Evolutionary conservation across 2,113 vertebrate species (phyloP).

Genomic region (Edolisoma coerulescens): DNA sequence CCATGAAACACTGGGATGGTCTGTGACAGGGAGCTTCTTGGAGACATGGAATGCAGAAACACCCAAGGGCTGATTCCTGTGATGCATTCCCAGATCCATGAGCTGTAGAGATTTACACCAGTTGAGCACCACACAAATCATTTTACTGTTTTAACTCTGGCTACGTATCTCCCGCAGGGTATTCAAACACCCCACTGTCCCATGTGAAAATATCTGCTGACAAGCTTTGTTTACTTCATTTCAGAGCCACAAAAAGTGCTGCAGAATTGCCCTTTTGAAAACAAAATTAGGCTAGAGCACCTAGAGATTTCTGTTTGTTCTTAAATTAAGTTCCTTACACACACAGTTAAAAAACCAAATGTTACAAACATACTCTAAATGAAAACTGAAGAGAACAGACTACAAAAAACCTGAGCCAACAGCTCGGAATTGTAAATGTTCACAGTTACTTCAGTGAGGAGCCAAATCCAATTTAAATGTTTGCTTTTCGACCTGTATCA

Average conservation of each 20-base stretch:
- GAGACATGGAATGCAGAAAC: background rate
- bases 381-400: background rate
- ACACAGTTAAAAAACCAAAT: background rate
- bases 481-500: background rate
- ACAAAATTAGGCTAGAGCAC: background rate
- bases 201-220: background rate
- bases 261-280: background rate
- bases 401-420: background rate
- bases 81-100: background rate
- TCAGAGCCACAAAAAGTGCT: background rate
- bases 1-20: background rate
- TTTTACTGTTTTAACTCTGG: background rate
- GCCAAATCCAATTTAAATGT: slow-evolving; percentile 1
- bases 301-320: background rate
- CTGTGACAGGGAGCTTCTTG: background rate
- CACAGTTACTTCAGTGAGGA: background rate
- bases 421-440: background rate
- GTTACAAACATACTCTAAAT: background rate
- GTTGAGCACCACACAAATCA: background rate
- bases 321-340: background rate
- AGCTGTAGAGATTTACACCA: background rate
- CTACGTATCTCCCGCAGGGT: background rate
- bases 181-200: background rate
- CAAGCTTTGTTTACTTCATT: background rate
- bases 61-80: background rate